Conservation (phyloP, 2,888 invertebrate species). For the Thumatha senex region DNA sequence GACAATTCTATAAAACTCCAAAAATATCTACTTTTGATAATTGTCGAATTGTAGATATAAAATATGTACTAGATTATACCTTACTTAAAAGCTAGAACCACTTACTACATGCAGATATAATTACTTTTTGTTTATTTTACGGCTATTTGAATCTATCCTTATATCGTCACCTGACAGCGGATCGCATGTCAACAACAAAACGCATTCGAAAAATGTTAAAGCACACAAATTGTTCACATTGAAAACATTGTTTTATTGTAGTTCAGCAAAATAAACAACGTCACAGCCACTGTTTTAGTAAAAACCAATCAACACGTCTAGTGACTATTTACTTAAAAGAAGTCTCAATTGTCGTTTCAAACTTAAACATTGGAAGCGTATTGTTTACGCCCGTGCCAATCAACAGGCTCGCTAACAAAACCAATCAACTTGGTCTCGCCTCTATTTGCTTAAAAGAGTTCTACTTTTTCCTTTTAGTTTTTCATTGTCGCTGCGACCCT, state of each 20-base stretch:
- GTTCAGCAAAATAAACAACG: slow-evolving; percentile 21
- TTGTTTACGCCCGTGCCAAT: slow-evolving; percentile 81
- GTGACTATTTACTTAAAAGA: slow-evolving; percentile 61
- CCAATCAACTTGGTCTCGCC: slow-evolving; percentile 84
- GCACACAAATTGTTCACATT: slow-evolving; percentile 12
- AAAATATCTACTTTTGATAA: too few species aligned
- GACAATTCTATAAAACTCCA: too few species aligned
- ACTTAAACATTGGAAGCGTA: slow-evolving; percentile 77
- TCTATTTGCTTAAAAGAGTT: slow-evolving; percentile 82
- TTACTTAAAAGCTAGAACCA: not conserved
- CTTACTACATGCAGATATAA: too few species aligned
- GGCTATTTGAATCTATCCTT: slow-evolving; percentile 21
- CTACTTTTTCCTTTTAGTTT: slow-evolving; percentile 79
- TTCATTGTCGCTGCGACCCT: slow-evolving; percentile 78
- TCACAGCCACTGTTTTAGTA: slow-evolving; percentile 30
- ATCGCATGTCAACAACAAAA: slow-evolving; percentile 37
- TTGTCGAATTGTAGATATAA: too few species aligned
- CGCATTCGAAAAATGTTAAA: slow-evolving; percentile 33
- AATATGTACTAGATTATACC: too few species aligned
- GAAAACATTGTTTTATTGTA: slow-evolving; percentile 48
- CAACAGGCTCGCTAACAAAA: slow-evolving; percentile 83
- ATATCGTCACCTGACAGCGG: slow-evolving; percentile 24
- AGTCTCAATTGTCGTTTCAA: slow-evolving; percentile 75
- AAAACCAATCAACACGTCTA: slow-evolving; percentile 58
- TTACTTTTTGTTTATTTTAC: slow-evolving; percentile 19